A percentile compares a stretch with the other conserved stretches of the same genome.
Evolutionary conservation across 2,888 invertebrate genomes (phyloP).

Genomic region (Pterostichus niger): DNA sequence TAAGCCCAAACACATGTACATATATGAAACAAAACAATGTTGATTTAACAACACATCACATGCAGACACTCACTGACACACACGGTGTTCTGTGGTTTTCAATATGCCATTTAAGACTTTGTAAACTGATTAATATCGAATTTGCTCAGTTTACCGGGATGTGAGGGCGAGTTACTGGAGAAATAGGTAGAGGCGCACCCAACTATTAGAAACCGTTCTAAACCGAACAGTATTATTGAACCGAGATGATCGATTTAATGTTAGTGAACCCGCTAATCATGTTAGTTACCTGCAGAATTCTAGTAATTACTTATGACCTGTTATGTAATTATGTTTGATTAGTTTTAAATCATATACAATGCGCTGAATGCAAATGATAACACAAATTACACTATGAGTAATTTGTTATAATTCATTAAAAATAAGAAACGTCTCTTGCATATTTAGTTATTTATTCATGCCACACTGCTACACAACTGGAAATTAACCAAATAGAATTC

Average conservation of each 20-base stretch:
- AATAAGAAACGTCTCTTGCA: too few relatives aligned
- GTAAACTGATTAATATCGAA: constrained; percentile 48
- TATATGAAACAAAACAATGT: too few relatives aligned
- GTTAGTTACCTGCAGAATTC: constrained; percentile 41
- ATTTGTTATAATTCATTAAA: too few relatives aligned
- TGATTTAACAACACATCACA: too few relatives aligned
- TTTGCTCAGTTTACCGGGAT: constrained; percentile 16
- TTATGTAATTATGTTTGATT: constrained; percentile 5
- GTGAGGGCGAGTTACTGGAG: not conserved
- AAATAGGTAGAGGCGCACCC: not conserved
- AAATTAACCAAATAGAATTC: too few relatives aligned
- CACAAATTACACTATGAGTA: too few relatives aligned
- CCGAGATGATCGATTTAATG: constrained; percentile 36
- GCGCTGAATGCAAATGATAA: too few relatives aligned
- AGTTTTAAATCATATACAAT: not conserved
- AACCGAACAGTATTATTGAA: constrained; percentile 14
- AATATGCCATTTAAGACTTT: constrained; percentile 27
- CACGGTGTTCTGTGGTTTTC: constrained; percentile 12
- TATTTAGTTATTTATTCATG: too few relatives aligned
- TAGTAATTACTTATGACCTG: constrained; percentile 19
- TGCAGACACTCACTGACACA: not conserved
- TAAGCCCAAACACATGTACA: too few relatives aligned
- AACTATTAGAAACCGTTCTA: constrained; percentile 14
- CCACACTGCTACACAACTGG: too few relatives aligned
- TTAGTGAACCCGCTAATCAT: constrained; percentile 42